Base-by-base conservation (phyloP, 2,888 invertebrate species). In the Ptychoptera contaminata region DNA sequence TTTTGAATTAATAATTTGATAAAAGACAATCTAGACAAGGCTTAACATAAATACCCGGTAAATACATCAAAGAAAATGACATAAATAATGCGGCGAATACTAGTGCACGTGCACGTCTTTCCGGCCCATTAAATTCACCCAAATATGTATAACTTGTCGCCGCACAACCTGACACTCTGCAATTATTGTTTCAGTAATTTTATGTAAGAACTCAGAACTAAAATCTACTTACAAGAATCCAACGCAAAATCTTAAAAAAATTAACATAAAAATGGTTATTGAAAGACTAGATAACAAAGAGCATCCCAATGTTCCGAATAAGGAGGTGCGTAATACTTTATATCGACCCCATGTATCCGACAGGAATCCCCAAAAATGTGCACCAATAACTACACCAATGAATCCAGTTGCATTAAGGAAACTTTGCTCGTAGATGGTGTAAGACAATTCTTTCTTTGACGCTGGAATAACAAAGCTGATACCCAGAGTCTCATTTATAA, bases 361-460 rank as follows among this genome's bases (percentile, higher is more conserved):
- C 48, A 85, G 59, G 50, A 79, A 73, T 37, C 88, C 87, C 84
- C 87, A 84, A 44, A 84, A 63, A 63, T 82, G 80, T 0, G 84
- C 80, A 43, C 85, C 85, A 16, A 79, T 53, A 23, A 79, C 77
- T 31, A 81, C 77, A 50, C 81, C 80, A 46, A 77, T 59, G 53
- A 79, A 80, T 1, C 77, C 76, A 42, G 77, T 71, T 3, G 79
- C 77, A 9, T 75, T 74, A 1, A 81, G 60, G 56, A 77, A 63
- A 0, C 79, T 79, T 52, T 79, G 72, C 52, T 76, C 70, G 11
- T 67, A 59, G 42, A 76, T 57, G n/a, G 71, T 68, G n/a, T 80
- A 65, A 2, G 68, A 56, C 29, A 81, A 62, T 58, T 80, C 80
- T 51, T 80, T 81, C 60, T 78, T 77, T 8, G 80, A 74, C 1